Base-by-base conservation (phyloP, 2,888 invertebrate species). In the Bugula neritina region DNA sequence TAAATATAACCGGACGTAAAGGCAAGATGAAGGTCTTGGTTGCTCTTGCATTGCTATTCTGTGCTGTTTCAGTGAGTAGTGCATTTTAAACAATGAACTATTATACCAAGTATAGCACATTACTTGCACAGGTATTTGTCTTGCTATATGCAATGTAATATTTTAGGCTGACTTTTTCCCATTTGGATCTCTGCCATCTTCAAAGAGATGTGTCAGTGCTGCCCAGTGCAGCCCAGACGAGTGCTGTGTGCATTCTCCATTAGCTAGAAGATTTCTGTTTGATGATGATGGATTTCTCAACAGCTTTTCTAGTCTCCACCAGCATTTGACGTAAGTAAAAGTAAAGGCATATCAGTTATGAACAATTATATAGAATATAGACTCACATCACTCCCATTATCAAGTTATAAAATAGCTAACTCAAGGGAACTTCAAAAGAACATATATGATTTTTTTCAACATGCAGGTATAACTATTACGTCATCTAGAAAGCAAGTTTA, bases 261-360 rank as follows among this genome's bases (percentile, higher is more conserved):
- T 63, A 2, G 63, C 25, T 5, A 63, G 31, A 63, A 63, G 63
- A 63, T 63, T 63, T 31, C 63, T 63, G 13, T 34, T 63, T 31
- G 63, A 63, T 3, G 63, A 31, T 23, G 25, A 5, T 23, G 55
- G 25, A 13, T 63, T 63, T 27, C 27, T 63, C 5, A 31, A 27
- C 34, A n/a, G 63, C 21, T 63, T 34, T n/a, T 43, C 43, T 43
- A 43, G 43, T 43, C 43, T 43, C 17, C 43, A 43, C 43, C 5
- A 43, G 43, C 43, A 43, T 17, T 17, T 43, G 5, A 43, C 43
- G 43, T 43, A 43, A 43, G 43, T 43, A n/a, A n/a, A n/a, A n/a
- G n/a, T n/a, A n/a, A n/a, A n/a, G n/a, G n/a, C n/a, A n/a, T n/a
- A n/a, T n/a, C n/a, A n/a, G n/a, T n/a, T n/a, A n/a, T n/a, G n/a